Evolutionary conservation across 2,888 invertebrate genomes (phyloP).

Genomic region (Acronicta aceris): DNA sequence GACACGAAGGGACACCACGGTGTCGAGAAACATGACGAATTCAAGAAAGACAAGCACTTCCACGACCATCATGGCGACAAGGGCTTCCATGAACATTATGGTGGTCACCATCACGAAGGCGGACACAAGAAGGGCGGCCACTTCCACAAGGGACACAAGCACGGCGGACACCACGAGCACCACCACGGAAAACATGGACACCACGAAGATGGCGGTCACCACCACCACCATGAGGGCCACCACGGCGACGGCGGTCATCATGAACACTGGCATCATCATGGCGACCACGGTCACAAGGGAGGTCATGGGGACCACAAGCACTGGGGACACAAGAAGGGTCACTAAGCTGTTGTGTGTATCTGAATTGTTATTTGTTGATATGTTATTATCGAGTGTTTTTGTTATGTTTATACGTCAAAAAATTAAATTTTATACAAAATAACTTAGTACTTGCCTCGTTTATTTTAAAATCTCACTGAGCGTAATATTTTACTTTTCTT

Average conservation of each 20-base stretch:
- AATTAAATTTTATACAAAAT: conserved; percentile 58
- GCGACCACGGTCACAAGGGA: conserved; percentile 93
- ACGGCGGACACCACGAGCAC: conserved; percentile 93
- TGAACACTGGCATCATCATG: conserved; percentile 92
- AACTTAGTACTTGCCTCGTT: conserved; percentile 11
- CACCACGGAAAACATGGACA: conserved; percentile 94
- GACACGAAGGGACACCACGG: conserved; percentile 95
- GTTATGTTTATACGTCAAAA: conserved; percentile 67
- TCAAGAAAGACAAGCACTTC: conserved; percentile 95
- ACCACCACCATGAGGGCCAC: conserved; percentile 94
- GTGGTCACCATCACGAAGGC: conserved; percentile 93
- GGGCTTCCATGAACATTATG: conserved; percentile 93
- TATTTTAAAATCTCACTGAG: not conserved
- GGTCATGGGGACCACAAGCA: conserved; percentile 94
- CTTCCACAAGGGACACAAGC: conserved; percentile 94
- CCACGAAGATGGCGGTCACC: conserved; percentile 93
- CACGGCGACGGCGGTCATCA: conserved; percentile 94
- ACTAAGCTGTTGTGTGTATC: conserved; percentile 66
- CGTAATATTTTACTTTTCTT: too few relatives aligned
- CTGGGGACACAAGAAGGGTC: conserved; percentile 91
- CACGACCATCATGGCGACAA: conserved; percentile 94
- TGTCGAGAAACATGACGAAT: conserved; percentile 94
- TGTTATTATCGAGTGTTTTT: conserved; percentile 63
- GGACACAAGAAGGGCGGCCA: conserved; percentile 94
- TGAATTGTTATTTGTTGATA: conserved; percentile 73